Conservation (phyloP, 2,797 vertebrate genomes). For the Atherinosoma microstoma region DNA sequence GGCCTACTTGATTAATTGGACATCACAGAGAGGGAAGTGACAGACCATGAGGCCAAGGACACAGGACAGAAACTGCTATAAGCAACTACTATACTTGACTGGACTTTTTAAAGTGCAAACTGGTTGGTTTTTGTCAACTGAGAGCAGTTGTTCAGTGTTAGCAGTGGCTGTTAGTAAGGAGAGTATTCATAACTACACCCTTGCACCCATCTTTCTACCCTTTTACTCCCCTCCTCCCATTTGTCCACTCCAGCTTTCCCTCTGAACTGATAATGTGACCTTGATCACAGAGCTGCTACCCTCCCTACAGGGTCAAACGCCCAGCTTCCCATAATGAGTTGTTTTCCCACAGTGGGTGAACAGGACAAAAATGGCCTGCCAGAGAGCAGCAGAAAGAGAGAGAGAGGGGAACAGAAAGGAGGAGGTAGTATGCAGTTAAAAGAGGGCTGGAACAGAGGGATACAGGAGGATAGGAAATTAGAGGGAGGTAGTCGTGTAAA, state of each 20-base stretch:
- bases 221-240: slow-evolving; percentile 10
- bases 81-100: slow-evolving; percentile 30
- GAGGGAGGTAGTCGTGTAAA: slow-evolving; percentile 41
- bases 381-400: slow-evolving; percentile 44
- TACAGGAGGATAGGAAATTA: slow-evolving; percentile 45
- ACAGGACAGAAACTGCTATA: slow-evolving; percentile 26
- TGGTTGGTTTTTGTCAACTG: slow-evolving; percentile 1
- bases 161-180: slow-evolving; percentile 37
- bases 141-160: slow-evolving; percentile 21
- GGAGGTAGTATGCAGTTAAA: slow-evolving; percentile 21
- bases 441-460: slow-evolving; percentile 56
- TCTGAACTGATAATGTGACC: slow-evolving; percentile 78
- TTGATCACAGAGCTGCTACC: slow-evolving; percentile 74
- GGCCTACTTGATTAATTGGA: slow-evolving; percentile 74
- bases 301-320: slow-evolving; percentile 65
- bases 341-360: slow-evolving; percentile 85
- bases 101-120: slow-evolving; percentile 16
- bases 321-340: slow-evolving; percentile 81
- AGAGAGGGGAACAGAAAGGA: not conserved
- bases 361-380: slow-evolving; percentile 73
- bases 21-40: slow-evolving; percentile 48
- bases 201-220: slow-evolving; percentile 35
- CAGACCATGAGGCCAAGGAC: slow-evolving; percentile 45
- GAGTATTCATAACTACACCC: slow-evolving; percentile 43
- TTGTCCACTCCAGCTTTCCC: slow-evolving; percentile 25